phyloP scores from a whole-genome alignment of 2,888 invertebrate species.

The Hypsopygia costalis region DNA sequence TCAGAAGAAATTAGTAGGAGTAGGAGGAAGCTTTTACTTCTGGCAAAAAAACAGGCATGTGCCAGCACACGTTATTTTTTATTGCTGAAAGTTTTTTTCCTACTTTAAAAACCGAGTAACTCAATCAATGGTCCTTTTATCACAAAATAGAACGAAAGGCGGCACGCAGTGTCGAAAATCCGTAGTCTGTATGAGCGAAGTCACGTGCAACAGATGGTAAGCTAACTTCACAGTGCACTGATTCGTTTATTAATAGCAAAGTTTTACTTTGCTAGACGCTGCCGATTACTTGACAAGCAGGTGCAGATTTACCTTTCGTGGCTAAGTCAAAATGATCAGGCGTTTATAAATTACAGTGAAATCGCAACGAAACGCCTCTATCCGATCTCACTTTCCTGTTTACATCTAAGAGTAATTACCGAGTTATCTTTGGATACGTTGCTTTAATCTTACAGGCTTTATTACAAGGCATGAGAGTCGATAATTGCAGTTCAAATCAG shows the following conservation, averaged over 20 bases:
- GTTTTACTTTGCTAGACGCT: neutral
- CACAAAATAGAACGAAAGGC: too few relatives aligned
- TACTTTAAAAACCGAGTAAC: too few relatives aligned
- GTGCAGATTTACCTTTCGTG: neutral
- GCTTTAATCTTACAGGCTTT: neutral
- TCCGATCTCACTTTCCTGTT: neutral
- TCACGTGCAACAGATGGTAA: too few relatives aligned
- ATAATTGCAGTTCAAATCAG: neutral
- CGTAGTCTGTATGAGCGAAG: too few relatives aligned
- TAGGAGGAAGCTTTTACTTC: too few relatives aligned
- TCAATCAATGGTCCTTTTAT: too few relatives aligned
- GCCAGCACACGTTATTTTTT: too few relatives aligned
- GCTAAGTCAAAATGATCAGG: conserved; percentile 1
- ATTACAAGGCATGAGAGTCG: neutral
- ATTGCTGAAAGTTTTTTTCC: too few relatives aligned
- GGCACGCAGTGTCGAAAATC: too few relatives aligned
- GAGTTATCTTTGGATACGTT: neutral
- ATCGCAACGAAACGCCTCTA: neutral
- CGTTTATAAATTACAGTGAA: neutral
- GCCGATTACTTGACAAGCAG: neutral
- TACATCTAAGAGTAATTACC: neutral
- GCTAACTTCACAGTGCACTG: too few relatives aligned
- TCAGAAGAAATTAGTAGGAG: too few relatives aligned
- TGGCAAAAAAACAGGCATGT: too few relatives aligned
- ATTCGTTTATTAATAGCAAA: neutral